Evolutionary conservation across 53 echinoderm and acorn worm genomes (phyloP), one percentile per base, ranked within the genome.

Genomic region (Astropecten irregularis): DNA sequence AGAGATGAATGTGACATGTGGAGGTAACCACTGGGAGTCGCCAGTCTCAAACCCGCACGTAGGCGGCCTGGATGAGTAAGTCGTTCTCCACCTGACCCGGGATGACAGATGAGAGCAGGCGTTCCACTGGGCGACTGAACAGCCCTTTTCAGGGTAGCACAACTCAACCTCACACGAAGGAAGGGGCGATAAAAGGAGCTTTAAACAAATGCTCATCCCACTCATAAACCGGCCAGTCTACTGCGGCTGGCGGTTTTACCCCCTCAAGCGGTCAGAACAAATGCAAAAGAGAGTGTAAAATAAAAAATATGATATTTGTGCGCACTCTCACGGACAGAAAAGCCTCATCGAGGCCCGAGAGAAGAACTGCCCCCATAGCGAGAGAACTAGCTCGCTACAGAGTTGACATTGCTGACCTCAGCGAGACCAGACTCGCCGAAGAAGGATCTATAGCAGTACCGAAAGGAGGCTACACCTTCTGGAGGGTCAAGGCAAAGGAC

Each of bases 21-120:
- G 81, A 81, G 73, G 73, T 82, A 31, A 66, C 49, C 82, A 66
- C 82, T 82, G 66, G 82, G 27, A 66, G 82, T 66, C 29, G 82
- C 42, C 61, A 82, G 66, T 49, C 44, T 37, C 65, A 49, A 82
- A 35, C 82, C 67, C 61, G 67, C 82, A 51, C 21, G 38, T 50
- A 63, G 82, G 81, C 81, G 58, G 60, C 62, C 63, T 61, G 47
- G 63, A 8, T 37, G 25, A 11, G 31, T 18, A 55, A 40, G 81
- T 79, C 63, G 64, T 35, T 63, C 49, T 30, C 37, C 48, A n/a
- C 27, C 46, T 60, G 38, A 49, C 49, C 36, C 60, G 48, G 81
- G 81, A 59, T 36, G 34, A 63, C 47, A 28, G 67, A n/a, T n/a
- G n/a, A 44, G 82, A 29, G 65, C 42, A 61, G 82, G 50, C 66